Evolutionary conservation across 1,140 invertebrate species (phyloP), one percentile per base, ranked within the genome.

Genomic region (Magallana gigas): DNA sequence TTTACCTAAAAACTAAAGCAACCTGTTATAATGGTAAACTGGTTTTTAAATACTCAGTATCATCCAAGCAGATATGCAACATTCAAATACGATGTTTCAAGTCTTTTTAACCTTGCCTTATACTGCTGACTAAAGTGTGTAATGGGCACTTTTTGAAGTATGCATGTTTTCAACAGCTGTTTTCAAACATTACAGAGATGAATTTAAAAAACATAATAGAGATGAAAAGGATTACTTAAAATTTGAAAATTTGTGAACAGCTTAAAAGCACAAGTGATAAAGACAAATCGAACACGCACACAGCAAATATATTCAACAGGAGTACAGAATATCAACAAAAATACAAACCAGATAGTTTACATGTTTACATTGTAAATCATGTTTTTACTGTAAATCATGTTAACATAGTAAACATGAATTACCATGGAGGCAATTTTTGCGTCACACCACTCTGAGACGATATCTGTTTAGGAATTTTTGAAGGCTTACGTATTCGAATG

Each of bases 401-500:
- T 56, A 0, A 16, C 11, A 7, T 57, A 3, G 14, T 11, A 57
- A n/a, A 82, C 18, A 80, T 23, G 23, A 9, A 14, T 16, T 57
- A 82, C 80, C 80, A 82, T 5, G 80, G 80, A 8, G 80, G 80
- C 36, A 57, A 8, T 5, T 82, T 57, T 18, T 58, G 80, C 1
- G 18, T 18, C 8, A 82, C 48, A 8, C 80, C 80, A 58, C 80
- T 82, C 12, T 82, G 80, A 18, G 80, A 82, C 57, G 57, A 57
- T 57, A 58, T 57, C 18, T 82, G 80, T 57, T 58, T 82, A 16
- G 48, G 80, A 56, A 82, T 58, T 71, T 71, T 71, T 0, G 48
- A 57, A 12, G 57, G 36, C 57, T 58, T 82, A 29, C 80, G 80
- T 58, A 82, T 82, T 57, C 80, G 80, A 58, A 82, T 58, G 7